Percentiles rank a stretch among this genome's conserved stretches.
These are phyloP conservation scores for Crocallis elinguaria DNA, from an alignment of 2,888 invertebrate species.

Conservation along the genomic window DNA sequence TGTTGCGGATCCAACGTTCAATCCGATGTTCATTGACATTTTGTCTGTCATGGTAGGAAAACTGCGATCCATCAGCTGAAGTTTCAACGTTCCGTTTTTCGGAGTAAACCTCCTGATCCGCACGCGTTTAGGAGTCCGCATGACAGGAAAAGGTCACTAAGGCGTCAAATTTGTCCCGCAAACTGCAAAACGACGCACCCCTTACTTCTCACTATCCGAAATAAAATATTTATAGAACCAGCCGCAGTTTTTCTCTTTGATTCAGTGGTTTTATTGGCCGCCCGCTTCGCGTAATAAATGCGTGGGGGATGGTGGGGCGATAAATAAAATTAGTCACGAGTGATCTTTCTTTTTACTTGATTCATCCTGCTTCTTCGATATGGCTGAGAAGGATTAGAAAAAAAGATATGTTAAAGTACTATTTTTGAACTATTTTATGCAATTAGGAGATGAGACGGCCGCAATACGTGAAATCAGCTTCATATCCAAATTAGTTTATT, in stretches of 20 bases:
- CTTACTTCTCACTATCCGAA: conserved; percentile 81
- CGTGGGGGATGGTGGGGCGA: conserved; percentile 62
- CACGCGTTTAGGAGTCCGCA: too few species aligned
- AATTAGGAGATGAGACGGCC: too few species aligned
- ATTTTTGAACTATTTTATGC: too few species aligned
- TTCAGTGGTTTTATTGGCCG: conserved; percentile 84
- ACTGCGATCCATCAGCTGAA: too few species aligned
- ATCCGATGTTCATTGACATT: too few species aligned
- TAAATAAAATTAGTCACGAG: conserved; percentile 82
- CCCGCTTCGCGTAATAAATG: conserved; percentile 79
- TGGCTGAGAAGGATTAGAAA: neutral
- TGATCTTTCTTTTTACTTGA: conserved; percentile 66
- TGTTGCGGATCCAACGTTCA: too few species aligned
- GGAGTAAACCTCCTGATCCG: too few species aligned
- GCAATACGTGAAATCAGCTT: too few species aligned
- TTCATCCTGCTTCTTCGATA: conserved; percentile 17
- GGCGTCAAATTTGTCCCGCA: conserved; percentile 17
- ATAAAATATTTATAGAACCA: conserved; percentile 83
- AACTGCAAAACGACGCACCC: conserved; percentile 46
- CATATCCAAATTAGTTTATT: too few species aligned
- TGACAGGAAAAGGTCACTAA: neutral
- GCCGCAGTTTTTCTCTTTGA: conserved; percentile 84
- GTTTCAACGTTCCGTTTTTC: too few species aligned
- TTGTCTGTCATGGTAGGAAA: too few species aligned
- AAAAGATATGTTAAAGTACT: too few species aligned